Evolutionary conservation across 1,140 invertebrate genomes (phyloP), one percentile per base, ranked within the genome.

Genomic region (Belonocnema kinseyi): DNA sequence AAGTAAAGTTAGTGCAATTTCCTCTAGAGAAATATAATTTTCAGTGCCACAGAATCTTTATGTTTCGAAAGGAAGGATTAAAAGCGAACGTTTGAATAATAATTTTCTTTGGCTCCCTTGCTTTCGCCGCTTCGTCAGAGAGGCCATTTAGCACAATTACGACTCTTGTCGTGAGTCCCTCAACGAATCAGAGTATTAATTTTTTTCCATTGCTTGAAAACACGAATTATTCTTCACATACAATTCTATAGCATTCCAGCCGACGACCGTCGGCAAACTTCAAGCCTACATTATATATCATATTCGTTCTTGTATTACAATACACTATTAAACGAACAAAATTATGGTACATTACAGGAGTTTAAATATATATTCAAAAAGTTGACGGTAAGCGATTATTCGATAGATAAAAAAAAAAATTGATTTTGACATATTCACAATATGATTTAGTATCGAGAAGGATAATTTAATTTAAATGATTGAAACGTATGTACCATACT

Each of bases 81-180:
- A 33, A 4, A 33, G 26, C 26, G 26, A 33, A 3, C 26, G 2
- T 33, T 33, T 33, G 26, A 33, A 26, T 26, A 33, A 33, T 33
- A 33, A 33, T 33, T 33, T 33, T 33, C 26, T 33, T 2, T 33
- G 26, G 26, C 26, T 66, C 26, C 26, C 56, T 58, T 26, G 58
- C 26, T 21, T 21, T 26, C 26, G 26, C 58, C 21, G 19, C 56
- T 26, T 66, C 40, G n/a, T 33, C 58, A 21, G 21, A 50, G 70
- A 73, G 72, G 76, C 73, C 74, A 72, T 78, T 81, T 75, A 74
- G 72, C 74, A 74, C 61, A 81, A 81, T 81, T 81, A 81, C 71
- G 74, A 61, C 80, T 77, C 80, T 81, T 81, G 80, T 81, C 80
- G 58, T 50, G 50, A 56, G 58, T 19, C 14, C 19, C 58, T 66